Base-by-base conservation (phyloP, 1,140 invertebrate genomes). In the Drosophila grimshawi region DNA sequence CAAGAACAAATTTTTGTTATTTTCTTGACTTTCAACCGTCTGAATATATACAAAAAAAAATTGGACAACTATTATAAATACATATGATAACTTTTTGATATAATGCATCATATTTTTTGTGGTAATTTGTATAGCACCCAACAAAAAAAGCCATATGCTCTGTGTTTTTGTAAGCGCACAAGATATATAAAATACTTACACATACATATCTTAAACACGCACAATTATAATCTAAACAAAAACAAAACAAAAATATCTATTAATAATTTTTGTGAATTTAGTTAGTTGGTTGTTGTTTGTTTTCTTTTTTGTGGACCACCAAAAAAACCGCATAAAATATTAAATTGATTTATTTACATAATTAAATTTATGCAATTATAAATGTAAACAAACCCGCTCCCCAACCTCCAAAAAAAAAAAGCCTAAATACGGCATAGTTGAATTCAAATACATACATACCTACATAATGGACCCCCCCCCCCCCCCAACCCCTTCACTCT, bases 101-200 rank as follows among this genome's bases (percentile, higher is more conserved):
- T 90, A 86, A 74, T 81, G 82, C 88, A 90, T 83, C 65, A 53
- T 72, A 80, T 66, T 91, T 81, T 90, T 91, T 91, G 89, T 91
- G 89, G 78, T 91, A 91, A 91, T 91, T 90, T 91, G 83, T 89
- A 91, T 85, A 90, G 88, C 83, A 90, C 83, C 67, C 70, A 80
- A 39, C 33, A 39, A 27, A 41, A 46, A 59, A 60, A 35, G 45
- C 63, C 67, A 82, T 77, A 62, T 79, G 67, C 68, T 86, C 75
- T 74, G 81, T 86, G 80, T 86, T 78, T 77, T 85, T 85, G 81
- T 86, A 83, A 78, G 63, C 64, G 71, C 78, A 80, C 70, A 62
- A 75, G 48, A 77, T 60, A 71, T 52, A 80, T 53, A 61, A 62
- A 63, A 45, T 43, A 39, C 39, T 52, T 41, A 68, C 57, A 64